phyloP scores from a whole-genome alignment of 2,113 vertebrate species.

The Osmerus mordax region DNA sequence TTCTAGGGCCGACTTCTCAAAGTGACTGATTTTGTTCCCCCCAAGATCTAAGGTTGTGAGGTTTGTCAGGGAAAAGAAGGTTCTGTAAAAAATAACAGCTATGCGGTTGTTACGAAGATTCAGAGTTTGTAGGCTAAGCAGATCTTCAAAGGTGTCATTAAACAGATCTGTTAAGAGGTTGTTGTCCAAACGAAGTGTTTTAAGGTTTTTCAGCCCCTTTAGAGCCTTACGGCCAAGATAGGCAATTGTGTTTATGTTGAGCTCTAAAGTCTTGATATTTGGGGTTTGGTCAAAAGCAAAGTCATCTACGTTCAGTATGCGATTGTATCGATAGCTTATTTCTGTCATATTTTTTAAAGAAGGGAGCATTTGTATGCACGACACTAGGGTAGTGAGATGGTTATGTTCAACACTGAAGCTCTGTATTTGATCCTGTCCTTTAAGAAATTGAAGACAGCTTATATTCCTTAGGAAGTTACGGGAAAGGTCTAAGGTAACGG shows the following conservation, averaged over 20 bases:
- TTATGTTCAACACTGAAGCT: constrained; percentile 65
- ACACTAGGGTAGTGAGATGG: constrained; percentile 22
- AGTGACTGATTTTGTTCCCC: constrained; percentile 72
- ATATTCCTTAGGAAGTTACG: constrained; percentile 43
- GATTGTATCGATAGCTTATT: constrained; percentile 77
- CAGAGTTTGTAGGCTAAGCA: constrained; percentile 67
- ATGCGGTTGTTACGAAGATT: constrained; percentile 81
- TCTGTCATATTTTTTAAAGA: background rate
- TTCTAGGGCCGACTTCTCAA: constrained; percentile 58
- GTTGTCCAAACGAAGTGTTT: constrained; percentile 76
- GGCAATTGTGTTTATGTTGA: constrained; percentile 80
- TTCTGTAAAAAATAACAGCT: constrained; percentile 68
- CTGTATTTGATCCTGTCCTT: background rate
- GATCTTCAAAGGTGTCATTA: constrained; percentile 60
- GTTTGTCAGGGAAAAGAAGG: constrained; percentile 61
- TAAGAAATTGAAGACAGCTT: constrained; percentile 36
- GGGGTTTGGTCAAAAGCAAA: constrained; percentile 68
- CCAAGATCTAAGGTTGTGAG: constrained; percentile 77
- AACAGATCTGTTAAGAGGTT: constrained; percentile 79
- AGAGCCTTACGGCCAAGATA: constrained; percentile 62
- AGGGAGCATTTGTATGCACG: background rate
- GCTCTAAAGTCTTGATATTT: constrained; percentile 52
- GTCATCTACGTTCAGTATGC: constrained; percentile 52
- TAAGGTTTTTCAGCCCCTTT: constrained; percentile 59
- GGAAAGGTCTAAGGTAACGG: constrained; percentile 55